Evolutionary conservation across 2,113 vertebrate species (phyloP).

Genomic region (Colinus virginianus): DNA sequence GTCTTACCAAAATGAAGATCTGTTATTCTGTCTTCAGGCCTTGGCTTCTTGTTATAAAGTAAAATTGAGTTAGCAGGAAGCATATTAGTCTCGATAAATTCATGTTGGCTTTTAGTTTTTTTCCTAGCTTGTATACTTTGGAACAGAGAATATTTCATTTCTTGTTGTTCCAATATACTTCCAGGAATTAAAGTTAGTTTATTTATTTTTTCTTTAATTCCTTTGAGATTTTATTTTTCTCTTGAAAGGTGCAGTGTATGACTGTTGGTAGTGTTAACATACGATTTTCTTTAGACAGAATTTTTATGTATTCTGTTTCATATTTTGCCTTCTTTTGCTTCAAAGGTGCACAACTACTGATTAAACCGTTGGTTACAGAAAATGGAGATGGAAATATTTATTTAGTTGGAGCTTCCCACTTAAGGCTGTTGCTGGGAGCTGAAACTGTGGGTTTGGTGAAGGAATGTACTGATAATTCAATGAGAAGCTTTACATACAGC

Average conservation of each 20-base stretch:
- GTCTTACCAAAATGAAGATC: background rate
- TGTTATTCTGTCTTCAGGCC: background rate
- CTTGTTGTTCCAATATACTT: background rate
- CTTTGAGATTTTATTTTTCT: background rate
- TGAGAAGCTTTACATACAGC: conserved; percentile 89
- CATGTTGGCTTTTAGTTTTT: background rate
- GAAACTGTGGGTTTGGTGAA: conserved; percentile 92
- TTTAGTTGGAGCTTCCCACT: conserved; percentile 86
- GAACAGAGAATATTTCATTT: background rate
- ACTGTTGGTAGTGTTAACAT: background rate
- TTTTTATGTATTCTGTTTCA: background rate
- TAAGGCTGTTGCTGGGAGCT: conserved; percentile 88
- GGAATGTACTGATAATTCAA: conserved; percentile 89
- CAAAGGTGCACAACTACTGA: conserved; percentile 89
- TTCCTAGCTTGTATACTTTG: background rate
- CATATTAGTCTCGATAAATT: background rate
- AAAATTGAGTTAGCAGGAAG: background rate
- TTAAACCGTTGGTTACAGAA: conserved; percentile 81
- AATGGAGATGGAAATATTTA: conserved; percentile 83
- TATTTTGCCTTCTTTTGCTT: background rate
- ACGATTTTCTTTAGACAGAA: background rate
- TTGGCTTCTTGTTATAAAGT: background rate
- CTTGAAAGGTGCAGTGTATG: background rate
- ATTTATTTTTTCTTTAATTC: background rate
- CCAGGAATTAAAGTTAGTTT: background rate